A percentile compares a stretch with the other conserved stretches of the same genome.
phyloP scores from a whole-genome alignment of 2,113 vertebrate species.

The Megatriorchis doriae region DNA sequence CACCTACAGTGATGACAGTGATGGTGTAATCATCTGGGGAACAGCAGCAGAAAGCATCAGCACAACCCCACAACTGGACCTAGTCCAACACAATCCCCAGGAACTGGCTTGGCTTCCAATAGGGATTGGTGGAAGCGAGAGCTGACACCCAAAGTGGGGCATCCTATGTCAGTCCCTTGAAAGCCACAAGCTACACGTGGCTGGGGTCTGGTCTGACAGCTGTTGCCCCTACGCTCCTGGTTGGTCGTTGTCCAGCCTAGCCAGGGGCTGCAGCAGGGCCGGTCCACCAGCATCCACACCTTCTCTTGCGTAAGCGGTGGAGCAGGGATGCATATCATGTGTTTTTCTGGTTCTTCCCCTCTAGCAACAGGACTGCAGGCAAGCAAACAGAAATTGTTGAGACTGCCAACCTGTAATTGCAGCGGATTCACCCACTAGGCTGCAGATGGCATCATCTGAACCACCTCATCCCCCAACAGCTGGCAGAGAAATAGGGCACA shows the following conservation, averaged over 20 bases:
- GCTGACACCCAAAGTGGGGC: too few species aligned
- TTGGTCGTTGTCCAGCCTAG: not conserved
- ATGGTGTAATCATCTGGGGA: not conserved
- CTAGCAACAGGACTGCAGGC: not conserved
- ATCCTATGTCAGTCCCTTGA: too few species aligned
- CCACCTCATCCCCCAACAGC: too few species aligned
- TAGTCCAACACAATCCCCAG: not conserved
- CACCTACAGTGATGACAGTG: not conserved
- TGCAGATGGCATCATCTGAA: too few species aligned
- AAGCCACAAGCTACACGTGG: not conserved
- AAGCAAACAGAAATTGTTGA: not conserved
- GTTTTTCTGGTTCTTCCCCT: not conserved
- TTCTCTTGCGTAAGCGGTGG: accelerated
- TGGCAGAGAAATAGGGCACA: too few species aligned
- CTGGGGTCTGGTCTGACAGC: not conserved
- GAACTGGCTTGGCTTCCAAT: not conserved
- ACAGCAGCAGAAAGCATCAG: not conserved
- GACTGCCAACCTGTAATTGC: too few species aligned
- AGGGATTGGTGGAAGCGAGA: too few species aligned
- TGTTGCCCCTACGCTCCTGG: not conserved
- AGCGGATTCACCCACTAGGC: too few species aligned
- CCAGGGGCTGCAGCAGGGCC: not conserved
- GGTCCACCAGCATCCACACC: not conserved
- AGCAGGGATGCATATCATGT: not conserved
- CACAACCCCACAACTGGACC: not conserved